phyloP scores from a whole-genome alignment of 2,113 vertebrate species.

The Oophaga pumilio region DNA sequence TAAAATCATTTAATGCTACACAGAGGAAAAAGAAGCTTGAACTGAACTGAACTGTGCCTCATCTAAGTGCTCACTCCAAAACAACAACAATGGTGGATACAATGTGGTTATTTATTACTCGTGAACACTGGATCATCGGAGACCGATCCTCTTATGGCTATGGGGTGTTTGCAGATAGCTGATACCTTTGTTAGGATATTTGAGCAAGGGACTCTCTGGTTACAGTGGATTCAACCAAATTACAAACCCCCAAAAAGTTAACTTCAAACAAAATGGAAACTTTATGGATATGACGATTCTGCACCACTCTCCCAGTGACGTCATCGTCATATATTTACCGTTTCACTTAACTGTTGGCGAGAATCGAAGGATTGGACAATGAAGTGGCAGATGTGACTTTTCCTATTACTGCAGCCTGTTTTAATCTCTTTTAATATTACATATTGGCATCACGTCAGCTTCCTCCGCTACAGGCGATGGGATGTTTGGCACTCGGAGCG shows the following conservation, averaged over 20 bases:
- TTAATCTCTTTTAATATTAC: constrained; percentile 37
- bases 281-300: background rate
- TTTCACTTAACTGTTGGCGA: constrained; percentile 1
- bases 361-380: constrained; percentile 16
- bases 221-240: background rate
- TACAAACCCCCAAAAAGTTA: background rate
- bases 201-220: background rate
- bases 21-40: background rate
- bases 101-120: background rate
- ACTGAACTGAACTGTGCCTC: background rate
- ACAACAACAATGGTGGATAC: background rate
- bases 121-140: background rate
- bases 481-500: background rate
- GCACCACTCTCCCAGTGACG: background rate
- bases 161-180: background rate
- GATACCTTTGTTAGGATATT: background rate
- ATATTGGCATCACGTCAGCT: constrained; percentile 12
- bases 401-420: constrained; percentile 28
- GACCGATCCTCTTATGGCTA: background rate
- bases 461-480: constrained; percentile 9
- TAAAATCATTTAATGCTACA: background rate
- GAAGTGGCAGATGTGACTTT: constrained; percentile 30
- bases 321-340: background rate
- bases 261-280: background rate
- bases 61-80: background rate